Percentiles rank a stretch among this genome's conserved stretches.
Evolutionary conservation across 64 coral and sea anemone species (phyloP).

Genomic region (Porites australiensis): DNA sequence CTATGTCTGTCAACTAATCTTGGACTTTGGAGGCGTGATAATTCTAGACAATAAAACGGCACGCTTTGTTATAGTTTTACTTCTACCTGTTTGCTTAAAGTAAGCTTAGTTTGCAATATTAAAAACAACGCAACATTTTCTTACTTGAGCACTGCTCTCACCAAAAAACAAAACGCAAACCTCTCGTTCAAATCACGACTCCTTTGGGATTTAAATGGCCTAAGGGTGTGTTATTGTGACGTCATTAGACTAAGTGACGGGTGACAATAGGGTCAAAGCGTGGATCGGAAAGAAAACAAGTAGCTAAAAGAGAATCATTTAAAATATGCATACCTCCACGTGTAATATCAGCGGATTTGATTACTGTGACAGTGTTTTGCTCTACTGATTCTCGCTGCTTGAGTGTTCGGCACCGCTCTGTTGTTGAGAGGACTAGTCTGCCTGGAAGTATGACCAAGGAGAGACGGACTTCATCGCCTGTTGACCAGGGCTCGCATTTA

Average conservation of each 20-base stretch:
- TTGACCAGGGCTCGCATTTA: slow-evolving; percentile 91
- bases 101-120: background rate
- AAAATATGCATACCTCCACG: slow-evolving; percentile 78
- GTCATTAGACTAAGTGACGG: background rate
- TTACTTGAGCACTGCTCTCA: background rate
- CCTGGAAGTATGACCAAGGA: slow-evolving; percentile 74
- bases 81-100: background rate
- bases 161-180: background rate
- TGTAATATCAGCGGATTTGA: slow-evolving; percentile 58
- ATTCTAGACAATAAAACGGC: background rate
- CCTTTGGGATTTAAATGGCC: background rate
- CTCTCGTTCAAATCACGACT: background rate
- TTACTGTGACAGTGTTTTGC: slow-evolving; percentile 56
- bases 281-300: slow-evolving; percentile 25
- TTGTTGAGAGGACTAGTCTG: slow-evolving; percentile 34
- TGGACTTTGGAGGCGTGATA: background rate
- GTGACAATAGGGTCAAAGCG: slow-evolving; percentile 43
- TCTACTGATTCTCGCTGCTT: slow-evolving; percentile 9
- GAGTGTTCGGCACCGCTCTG: slow-evolving; percentile 32
- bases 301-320: slow-evolving; percentile 39
- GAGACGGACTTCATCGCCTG: slow-evolving; percentile 51
- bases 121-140: background rate
- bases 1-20: slow-evolving; percentile 25
- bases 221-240: slow-evolving; percentile 42
- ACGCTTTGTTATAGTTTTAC: background rate